Conservation (phyloP, 2,113 vertebrate genomes). For the Entosphenus tridentatus region DNA sequence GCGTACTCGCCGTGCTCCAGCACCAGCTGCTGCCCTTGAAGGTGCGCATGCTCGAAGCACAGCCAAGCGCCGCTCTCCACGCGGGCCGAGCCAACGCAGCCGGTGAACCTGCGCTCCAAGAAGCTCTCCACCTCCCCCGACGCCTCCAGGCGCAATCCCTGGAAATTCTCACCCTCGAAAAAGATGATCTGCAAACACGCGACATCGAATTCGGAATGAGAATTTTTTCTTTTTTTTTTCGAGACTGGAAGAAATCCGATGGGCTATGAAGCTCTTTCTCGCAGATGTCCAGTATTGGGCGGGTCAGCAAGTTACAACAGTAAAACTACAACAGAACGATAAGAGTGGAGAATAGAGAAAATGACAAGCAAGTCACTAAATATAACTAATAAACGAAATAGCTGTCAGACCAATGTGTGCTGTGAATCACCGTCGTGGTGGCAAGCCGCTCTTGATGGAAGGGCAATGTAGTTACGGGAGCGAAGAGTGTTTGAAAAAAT, state of each 20-base stretch:
- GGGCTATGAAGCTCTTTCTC: background rate
- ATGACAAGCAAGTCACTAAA: no score
- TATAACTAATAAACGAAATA: no score
- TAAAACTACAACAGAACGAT: background rate
- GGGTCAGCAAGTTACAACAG: background rate
- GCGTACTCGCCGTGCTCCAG: conserved; percentile 61
- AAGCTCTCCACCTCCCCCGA: conserved; percentile 57
- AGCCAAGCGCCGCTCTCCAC: conserved; percentile 62
- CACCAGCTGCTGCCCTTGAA: conserved; percentile 57
- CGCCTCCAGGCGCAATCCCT: conserved; percentile 48
- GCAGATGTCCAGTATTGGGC: background rate
- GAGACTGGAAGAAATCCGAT: background rate
- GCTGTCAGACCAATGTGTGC: no score
- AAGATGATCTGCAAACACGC: conserved; percentile 33
- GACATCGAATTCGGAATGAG: background rate
- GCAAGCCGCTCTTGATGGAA: no score
- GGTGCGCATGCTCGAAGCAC: conserved; percentile 53
- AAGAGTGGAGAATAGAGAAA: background rate
- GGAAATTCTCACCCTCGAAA: conserved; percentile 65
- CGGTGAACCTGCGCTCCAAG: conserved; percentile 62
- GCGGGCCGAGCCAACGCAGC: conserved; percentile 53
- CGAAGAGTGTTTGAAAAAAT: no score
- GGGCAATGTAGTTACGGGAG: no score
- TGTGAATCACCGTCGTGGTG: no score
- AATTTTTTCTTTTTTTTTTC: no score